phyloP scores from a whole-genome alignment of 2,888 invertebrate genomes.

The Campoplex capitator region DNA sequence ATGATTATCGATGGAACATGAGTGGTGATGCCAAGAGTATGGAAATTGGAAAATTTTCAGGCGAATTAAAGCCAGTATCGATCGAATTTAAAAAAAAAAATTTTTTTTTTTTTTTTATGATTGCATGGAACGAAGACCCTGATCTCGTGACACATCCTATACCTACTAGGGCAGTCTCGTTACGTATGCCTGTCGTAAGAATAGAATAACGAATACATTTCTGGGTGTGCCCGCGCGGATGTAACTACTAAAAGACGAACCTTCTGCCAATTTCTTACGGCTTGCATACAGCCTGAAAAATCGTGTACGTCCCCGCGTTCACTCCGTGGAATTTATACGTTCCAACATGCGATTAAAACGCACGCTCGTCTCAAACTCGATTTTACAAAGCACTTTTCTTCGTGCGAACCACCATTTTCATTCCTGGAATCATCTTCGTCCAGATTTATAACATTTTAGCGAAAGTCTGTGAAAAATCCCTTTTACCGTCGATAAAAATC shows the following conservation, averaged over 20 bases:
- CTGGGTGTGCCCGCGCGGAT: slow-evolving; percentile 69
- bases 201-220: slow-evolving; percentile 61
- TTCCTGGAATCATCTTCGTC: background rate
- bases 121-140: background rate
- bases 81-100: background rate
- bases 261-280: slow-evolving; percentile 66
- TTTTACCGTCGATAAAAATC: background rate
- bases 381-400: slow-evolving; percentile 9
- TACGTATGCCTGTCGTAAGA: slow-evolving; percentile 44
- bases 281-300: slow-evolving; percentile 39
- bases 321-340: slow-evolving; percentile 42
- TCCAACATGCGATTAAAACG: slow-evolving; percentile 26
- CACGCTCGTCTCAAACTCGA: slow-evolving; percentile 17
- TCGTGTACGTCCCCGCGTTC: slow-evolving; percentile 28
- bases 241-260: slow-evolving; percentile 68
- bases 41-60: background rate
- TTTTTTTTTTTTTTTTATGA: background rate
- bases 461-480: background rate
- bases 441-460: background rate
- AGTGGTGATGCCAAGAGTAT: background rate
- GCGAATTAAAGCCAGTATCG: background rate
- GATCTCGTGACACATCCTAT: background rate
- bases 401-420: background rate
- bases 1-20: background rate
- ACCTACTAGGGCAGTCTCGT: slow-evolving; percentile 25